Base-by-base conservation (phyloP, 2,888 invertebrate species). In the Lasioglossum oenotherae region DNA sequence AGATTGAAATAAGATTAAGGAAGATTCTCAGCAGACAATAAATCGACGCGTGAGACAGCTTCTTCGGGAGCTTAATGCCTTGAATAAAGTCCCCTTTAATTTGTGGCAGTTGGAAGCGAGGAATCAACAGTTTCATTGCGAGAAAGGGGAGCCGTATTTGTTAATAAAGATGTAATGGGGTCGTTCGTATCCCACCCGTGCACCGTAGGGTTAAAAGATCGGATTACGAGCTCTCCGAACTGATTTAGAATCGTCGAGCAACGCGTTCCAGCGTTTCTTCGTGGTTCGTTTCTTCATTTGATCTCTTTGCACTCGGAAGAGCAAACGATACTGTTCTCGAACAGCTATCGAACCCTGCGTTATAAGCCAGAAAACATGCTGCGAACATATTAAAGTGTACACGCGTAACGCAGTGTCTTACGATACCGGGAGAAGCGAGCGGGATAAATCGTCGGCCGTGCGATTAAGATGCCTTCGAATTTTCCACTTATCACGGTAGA, bases 401-500 rank as follows among this genome's bases (percentile, higher is more conserved):
- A 19, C 69, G 69, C 23, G 69, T 14, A 16, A 53, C 31, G 31
- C 41, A 8, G 19, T 2, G 38, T 19, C 6, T 83, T 44, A 4
- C 23, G 67, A 77, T 80, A 49, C 57, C n/a, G 57, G 46, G 73
- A 10, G 41, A 38, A 53, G 27, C 31, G 44, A 19, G 14, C 44
- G 2, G 75, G n/a, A 85, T 86, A 80, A 82, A 87, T 86, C 82
- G 44, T 27, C 44, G 64, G 60, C 53, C 23, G 74, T 41, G 8
- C 82, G 87, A 87, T 87, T 87, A 82, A 82, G 82, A 78, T 79
- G 49, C 71, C 64, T 44, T 80, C 80, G 82, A 80, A 82, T 87
- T 87, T 87, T 80, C 82, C 87, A 87, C 80, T 86, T 87, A 80
- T 86, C 87, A 31, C 71, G 74, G 44, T 73, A 78, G 74, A 73